Base-by-base conservation (phyloP, 2,888 invertebrate genomes). In the Leucozona laternaria region DNA sequence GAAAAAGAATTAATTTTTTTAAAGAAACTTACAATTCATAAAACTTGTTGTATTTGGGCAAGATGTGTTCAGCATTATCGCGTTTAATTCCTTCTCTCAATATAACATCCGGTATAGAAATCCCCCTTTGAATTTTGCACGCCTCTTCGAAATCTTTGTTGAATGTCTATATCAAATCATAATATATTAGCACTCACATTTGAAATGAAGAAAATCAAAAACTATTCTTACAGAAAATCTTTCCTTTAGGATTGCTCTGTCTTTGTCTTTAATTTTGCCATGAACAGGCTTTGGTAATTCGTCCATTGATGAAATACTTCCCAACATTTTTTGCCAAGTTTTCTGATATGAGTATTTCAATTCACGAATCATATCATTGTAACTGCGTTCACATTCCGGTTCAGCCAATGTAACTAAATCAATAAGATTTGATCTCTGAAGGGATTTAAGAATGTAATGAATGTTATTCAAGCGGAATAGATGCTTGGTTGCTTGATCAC, bases 71-170 rank as follows among this genome's bases (percentile, higher is more conserved):
- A 91, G 97, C 97, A 93, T 98, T 97, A 93, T 97, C 98, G 15
- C 96, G 94, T 91, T 98, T 98, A 62, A 99, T 94, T 79, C 96
- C 95, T 91, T 97, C 97, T 55, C 98, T 94, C 71, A 99, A 93
- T 90, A 98, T 97, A 0, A 96, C 94, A 93, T 99, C 98, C 0
- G 99, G 98, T 90, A 99, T 97, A 68, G 98, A 97, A 93, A 98
- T 98, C 43, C 96, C 95, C 84, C 97, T 95, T 93, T 99, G 98
- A 37, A 95, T 95, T 89, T 96, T 95, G 2, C 95, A 95, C 15
- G 96, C 95, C 90, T 98, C 98, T 90, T 99, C 98, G 91, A 99
- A 96, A 93, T 99, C 99, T 91, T 98, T 97, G 93, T 99, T 98
- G 93, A 99, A 99, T 66, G 96, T 96, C 97, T 98, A 91, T 22